These are phyloP conservation scores for Pristiophorus japonicus DNA, from an alignment of 2,113 vertebrate genomes.

Conservation along the genomic window DNA sequence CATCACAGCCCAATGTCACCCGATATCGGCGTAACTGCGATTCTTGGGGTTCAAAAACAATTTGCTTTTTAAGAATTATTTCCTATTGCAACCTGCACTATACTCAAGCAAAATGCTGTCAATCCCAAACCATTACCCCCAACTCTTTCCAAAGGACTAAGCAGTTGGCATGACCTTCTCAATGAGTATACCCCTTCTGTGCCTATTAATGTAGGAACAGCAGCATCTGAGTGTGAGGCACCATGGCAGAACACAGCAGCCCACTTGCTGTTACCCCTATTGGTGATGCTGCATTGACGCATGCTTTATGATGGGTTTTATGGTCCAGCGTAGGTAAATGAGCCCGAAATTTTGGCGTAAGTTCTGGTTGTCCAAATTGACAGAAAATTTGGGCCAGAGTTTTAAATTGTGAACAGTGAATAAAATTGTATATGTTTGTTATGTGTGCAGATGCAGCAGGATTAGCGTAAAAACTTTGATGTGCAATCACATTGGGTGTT, in stretches of 20 bases:
- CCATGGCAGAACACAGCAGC: no score
- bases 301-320: background rate
- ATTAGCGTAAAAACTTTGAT: background rate
- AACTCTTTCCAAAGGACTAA: no score
- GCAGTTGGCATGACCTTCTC: no score
- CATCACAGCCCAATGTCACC: background rate
- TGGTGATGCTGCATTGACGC: background rate
- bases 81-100: no score
- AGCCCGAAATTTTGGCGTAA: background rate
- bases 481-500: background rate
- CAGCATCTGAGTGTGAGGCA: no score
- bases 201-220: no score
- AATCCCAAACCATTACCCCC: no score
- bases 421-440: background rate
- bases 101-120: no score
- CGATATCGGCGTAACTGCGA: no score
- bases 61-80: no score
- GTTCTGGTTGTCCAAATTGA: background rate
- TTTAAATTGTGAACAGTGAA: background rate
- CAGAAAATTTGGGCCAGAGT: background rate
- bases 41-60: no score
- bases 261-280: background rate
- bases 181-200: no score
- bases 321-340: background rate
- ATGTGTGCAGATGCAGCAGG: background rate